A percentile compares a stretch with the other conserved stretches of the same genome.
Conservation (phyloP, 2,888 invertebrate genomes). For the Apodemia mormo region DNA sequence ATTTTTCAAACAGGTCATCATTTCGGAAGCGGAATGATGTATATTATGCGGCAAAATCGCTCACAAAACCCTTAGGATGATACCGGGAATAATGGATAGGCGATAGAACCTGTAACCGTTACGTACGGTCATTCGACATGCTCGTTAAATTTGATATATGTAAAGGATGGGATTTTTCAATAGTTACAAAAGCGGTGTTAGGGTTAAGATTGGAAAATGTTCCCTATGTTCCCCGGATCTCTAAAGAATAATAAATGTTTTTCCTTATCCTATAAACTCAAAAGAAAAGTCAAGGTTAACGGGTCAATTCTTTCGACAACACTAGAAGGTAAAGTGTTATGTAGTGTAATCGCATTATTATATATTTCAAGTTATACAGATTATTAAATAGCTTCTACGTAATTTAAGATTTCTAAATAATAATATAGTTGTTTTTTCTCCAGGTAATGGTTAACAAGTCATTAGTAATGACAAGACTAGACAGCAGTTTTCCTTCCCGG, state of each 20-base stretch:
- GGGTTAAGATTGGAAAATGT: constrained; percentile 7
- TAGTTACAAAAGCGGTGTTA: constrained; percentile 1
- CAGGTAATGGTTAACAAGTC: too few species aligned
- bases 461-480: too few species aligned
- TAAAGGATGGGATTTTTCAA: constrained; percentile 8
- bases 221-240: not conserved
- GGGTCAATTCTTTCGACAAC: not conserved
- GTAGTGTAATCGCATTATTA: too few species aligned
- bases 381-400: too few species aligned
- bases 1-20: constrained; percentile 38
- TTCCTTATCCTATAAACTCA: not conserved
- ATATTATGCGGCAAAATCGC: constrained; percentile 2
- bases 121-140: constrained; percentile 13
- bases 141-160: constrained; percentile 16
- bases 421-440: too few species aligned
- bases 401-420: too few species aligned
- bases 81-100: constrained; percentile 12
- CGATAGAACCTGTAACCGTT: constrained; percentile 5
- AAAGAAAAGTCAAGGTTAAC: not conserved
- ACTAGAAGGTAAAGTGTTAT: not conserved
- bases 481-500: too few species aligned
- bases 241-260: not conserved
- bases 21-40: constrained; percentile 31
- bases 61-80: constrained; percentile 14
- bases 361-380: too few species aligned